Conservation (phyloP, 2,797 vertebrate species). For the Xenops minutus region DNA sequence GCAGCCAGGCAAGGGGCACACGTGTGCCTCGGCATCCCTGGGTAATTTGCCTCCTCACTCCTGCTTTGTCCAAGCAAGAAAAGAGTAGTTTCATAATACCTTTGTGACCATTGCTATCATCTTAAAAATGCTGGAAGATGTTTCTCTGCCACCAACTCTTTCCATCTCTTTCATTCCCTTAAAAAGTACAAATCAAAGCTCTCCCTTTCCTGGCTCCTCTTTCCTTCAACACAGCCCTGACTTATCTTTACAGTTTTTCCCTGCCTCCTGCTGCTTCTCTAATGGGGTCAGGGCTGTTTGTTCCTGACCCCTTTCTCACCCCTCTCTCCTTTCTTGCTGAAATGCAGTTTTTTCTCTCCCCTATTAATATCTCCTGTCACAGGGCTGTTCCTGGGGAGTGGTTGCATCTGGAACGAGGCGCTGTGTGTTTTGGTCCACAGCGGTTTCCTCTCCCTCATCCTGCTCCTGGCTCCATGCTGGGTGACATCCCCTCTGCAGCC, state of each 20-base stretch:
- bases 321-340: not conserved
- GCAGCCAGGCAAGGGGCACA: not conserved
- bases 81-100: not conserved
- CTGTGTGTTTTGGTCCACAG: not conserved
- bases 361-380: slow-evolving; percentile 27
- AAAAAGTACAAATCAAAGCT: slow-evolving; percentile 20
- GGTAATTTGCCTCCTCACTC: not conserved
- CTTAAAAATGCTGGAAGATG: not conserved
- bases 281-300: slow-evolving; percentile 35
- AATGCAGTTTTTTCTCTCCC: not conserved
- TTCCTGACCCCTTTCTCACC: slow-evolving; percentile 29
- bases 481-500: not conserved
- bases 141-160: not conserved
- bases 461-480: not conserved
- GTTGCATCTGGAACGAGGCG: not conserved
- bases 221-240: not conserved
- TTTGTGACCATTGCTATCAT: not conserved
- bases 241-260: not conserved
- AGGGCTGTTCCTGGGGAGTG: not conserved
- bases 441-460: not conserved
- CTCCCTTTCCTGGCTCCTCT: not conserved
- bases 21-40: not conserved
- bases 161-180: not conserved
- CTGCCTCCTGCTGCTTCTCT: slow-evolving; percentile 6
- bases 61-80: not conserved